Conservation (phyloP, 2,888 invertebrate genomes). For the Epinotia demarniana region DNA sequence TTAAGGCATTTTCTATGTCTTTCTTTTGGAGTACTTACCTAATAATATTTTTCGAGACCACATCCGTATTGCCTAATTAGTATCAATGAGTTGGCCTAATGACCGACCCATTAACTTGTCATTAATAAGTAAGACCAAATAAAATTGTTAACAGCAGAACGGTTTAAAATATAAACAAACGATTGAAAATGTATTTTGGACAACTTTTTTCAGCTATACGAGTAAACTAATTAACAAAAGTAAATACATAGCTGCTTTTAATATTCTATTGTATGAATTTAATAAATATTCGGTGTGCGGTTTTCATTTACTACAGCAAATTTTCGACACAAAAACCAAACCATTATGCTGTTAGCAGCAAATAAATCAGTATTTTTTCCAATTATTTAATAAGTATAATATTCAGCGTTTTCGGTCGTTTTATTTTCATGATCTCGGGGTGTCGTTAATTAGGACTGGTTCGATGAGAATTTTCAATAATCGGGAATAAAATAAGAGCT, state of each 20-base stretch:
- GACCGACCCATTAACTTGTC: no score
- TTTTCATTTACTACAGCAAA: neutral
- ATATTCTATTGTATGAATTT: neutral
- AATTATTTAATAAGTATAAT: constrained; percentile 20
- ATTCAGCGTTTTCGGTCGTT: constrained; percentile 28
- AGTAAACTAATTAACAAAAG: no score
- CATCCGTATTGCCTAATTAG: no score
- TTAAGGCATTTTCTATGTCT: no score
- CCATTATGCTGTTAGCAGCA: constrained; percentile 21
- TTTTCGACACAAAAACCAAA: constrained; percentile 8
- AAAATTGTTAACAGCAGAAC: no score
- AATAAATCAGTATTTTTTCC: constrained; percentile 33
- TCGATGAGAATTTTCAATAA: neutral
- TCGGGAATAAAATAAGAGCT: neutral
- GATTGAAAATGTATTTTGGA: no score
- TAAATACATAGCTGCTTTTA: neutral
- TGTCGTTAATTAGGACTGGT: constrained; percentile 18
- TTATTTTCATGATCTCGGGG: constrained; percentile 9
- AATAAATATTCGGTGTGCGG: neutral
- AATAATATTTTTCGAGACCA: no score
- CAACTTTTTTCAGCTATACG: no score
- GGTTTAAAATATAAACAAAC: no score
- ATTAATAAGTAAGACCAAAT: no score
- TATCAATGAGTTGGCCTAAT: no score
- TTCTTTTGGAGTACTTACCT: no score